A percentile compares a stretch with the other conserved stretches of the same genome.
phyloP scores from a whole-genome alignment of 2,888 invertebrate genomes.

The Hetaerina titia region DNA sequence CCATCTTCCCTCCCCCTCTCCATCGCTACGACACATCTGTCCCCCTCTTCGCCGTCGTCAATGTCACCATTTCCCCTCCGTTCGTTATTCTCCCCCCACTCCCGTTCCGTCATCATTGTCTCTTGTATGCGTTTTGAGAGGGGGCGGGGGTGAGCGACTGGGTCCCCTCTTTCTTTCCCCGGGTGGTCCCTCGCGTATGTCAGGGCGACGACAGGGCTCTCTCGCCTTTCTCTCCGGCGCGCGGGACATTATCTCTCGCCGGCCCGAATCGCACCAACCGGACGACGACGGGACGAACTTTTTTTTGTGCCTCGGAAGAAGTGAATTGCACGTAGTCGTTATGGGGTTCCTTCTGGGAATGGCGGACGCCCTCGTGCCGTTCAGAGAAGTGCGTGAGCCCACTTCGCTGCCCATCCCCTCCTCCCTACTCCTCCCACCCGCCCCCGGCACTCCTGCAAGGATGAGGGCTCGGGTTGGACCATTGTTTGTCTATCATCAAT shows the following conservation, averaged over 20 bases:
- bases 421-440: neutral
- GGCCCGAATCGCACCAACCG: too few relatives aligned
- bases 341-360: neutral
- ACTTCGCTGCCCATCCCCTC: too few relatives aligned
- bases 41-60: neutral
- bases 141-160: neutral
- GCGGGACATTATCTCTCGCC: too few relatives aligned
- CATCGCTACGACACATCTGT: neutral
- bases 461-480: neutral
- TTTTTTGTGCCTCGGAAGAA: neutral
- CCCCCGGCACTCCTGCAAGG: neutral
- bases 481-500: neutral
- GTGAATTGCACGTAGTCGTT: neutral
- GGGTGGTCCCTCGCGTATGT: neutral
- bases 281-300: neutral
- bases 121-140: neutral
- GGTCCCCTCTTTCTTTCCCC: neutral
- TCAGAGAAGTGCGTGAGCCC: neutral
- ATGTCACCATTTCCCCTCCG: neutral
- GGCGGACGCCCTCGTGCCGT: neutral
- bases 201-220: neutral
- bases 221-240: too few relatives aligned
- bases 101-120: neutral
- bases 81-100: neutral
- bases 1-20: neutral